Percentiles rank a stretch among this genome's conserved stretches.
Conservation (phyloP, 2,113 vertebrate species). For the Pelodiscus sinensis region DNA sequence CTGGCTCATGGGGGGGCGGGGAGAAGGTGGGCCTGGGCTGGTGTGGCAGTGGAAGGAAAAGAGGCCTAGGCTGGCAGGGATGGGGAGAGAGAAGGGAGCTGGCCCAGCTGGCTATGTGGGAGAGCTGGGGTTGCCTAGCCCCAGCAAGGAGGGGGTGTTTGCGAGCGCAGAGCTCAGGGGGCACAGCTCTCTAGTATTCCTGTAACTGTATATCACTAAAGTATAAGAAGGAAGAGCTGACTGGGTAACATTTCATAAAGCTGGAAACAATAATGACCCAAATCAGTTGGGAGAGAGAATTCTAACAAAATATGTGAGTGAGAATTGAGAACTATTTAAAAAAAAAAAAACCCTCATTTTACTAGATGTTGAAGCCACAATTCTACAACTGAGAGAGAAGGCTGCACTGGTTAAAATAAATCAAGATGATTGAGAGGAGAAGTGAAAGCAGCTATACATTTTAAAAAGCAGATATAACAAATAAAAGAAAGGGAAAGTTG, state of each 20-base stretch:
- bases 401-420: neutral
- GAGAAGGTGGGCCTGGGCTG: too few species aligned
- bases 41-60: too few species aligned
- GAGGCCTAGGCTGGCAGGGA: too few species aligned
- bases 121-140: too few species aligned
- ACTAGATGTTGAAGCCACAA: accelerated
- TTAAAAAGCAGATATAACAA: neutral
- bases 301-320: neutral
- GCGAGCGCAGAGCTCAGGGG: too few species aligned
- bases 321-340: neutral
- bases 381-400: neutral
- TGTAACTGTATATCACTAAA: neutral
- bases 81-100: too few species aligned
- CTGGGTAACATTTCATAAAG: neutral
- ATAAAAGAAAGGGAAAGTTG: neutral
- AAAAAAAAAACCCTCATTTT: neutral
- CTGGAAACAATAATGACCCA: neutral
- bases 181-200: neutral
- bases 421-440: neutral
- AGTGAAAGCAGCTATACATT: neutral
- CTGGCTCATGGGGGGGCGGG: too few species aligned
- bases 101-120: too few species aligned
- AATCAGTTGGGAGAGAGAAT: conserved; percentile 35
- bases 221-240: neutral
- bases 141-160: too few species aligned